phyloP scores from a whole-genome alignment of 2,888 invertebrate species.

The Calliscelio sp. region DNA sequence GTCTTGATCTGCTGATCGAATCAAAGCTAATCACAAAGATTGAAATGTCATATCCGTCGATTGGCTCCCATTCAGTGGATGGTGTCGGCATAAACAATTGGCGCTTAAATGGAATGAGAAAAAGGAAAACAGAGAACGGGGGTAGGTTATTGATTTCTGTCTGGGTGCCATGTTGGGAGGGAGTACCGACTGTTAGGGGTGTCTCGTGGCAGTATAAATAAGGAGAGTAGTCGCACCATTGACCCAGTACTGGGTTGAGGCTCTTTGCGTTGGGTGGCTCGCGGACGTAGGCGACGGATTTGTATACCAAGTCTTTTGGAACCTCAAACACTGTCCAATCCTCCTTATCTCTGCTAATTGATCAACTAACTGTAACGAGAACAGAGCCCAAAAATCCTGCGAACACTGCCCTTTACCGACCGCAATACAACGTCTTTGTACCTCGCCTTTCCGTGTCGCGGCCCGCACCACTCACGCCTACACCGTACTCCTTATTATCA shows the following conservation, averaged over 20 bases:
- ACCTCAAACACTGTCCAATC: constrained; percentile 69
- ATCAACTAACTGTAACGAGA: not conserved
- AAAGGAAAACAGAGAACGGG: constrained; percentile 70
- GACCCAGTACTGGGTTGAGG: constrained; percentile 85
- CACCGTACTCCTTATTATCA: no score
- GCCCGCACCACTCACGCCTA: not conserved
- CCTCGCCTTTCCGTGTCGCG: not conserved
- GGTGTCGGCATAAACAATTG: constrained; percentile 29
- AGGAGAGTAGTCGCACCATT: constrained; percentile 85
- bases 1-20: not conserved
- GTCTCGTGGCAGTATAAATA: constrained; percentile 84
- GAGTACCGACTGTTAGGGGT: constrained; percentile 79
- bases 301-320: constrained; percentile 6
- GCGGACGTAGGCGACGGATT: constrained; percentile 27
- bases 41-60: not conserved
- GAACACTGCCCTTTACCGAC: constrained; percentile 81
- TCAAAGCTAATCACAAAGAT: not conserved
- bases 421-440: constrained; percentile 9
- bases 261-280: constrained; percentile 80
- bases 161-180: constrained; percentile 80
- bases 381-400: constrained; percentile 62
- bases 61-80: not conserved
- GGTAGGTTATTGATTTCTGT: constrained; percentile 84
- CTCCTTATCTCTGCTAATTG: not conserved
- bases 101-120: constrained; percentile 12